Conservation (phyloP, 2,797 vertebrate species). For the Calcarius lapponicus region DNA sequence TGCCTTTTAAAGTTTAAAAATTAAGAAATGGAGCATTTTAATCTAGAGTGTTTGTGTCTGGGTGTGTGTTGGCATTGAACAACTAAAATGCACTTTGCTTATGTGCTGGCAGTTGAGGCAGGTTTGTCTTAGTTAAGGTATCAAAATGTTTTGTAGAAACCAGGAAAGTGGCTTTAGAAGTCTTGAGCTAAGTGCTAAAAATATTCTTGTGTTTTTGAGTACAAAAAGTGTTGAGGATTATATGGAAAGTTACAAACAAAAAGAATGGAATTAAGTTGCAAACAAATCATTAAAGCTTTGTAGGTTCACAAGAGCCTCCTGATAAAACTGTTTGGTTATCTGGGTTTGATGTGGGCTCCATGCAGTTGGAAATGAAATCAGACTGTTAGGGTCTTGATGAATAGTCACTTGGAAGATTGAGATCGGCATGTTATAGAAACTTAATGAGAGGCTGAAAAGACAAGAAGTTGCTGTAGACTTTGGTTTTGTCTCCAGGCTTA, state of each 20-base stretch:
- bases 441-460: neutral
- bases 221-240: neutral
- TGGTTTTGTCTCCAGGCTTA: neutral
- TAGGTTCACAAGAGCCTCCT: neutral
- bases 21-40: neutral
- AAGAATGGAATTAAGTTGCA: neutral
- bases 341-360: neutral
- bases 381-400: neutral
- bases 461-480: neutral
- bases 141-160: neutral
- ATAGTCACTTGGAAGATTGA: neutral
- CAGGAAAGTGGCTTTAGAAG: neutral
- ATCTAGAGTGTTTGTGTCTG: too few relatives aligned
- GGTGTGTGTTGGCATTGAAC: accelerated
- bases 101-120: neutral
- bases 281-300: neutral
- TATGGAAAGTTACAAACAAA: neutral
- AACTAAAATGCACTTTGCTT: neutral
- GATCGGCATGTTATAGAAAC: neutral
- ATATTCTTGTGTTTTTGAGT: neutral
- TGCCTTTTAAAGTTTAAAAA: neutral
- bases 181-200: neutral
- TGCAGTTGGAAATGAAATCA: accelerated
- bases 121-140: neutral
- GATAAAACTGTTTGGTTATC: neutral